phyloP scores from a whole-genome alignment of 2,113 vertebrate genomes.

The Ornithorhynchus anatinus region DNA sequence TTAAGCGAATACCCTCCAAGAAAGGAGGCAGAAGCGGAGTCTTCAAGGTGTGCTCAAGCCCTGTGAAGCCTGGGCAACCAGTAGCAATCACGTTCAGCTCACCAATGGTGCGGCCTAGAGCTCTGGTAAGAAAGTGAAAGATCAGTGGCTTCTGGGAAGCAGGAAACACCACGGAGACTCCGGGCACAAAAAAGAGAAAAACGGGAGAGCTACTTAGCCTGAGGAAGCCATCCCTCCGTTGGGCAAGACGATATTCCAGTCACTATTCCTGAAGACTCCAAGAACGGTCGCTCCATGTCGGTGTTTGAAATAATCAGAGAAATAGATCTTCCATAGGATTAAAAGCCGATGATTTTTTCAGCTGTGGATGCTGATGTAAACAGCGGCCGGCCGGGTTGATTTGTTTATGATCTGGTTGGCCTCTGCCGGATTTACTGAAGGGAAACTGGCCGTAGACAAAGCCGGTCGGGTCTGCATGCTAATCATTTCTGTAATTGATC shows the following conservation, averaged over 20 bases:
- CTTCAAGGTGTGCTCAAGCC: background rate
- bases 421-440: conserved; percentile 15
- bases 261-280: too few relatives aligned
- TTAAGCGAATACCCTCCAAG: background rate
- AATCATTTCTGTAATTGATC: conserved; percentile 75
- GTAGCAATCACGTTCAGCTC: background rate
- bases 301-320: conserved; percentile 31
- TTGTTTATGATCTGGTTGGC: conserved; percentile 48
- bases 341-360: conserved; percentile 46
- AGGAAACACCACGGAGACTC: background rate
- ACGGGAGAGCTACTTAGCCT: background rate
- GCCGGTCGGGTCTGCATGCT: conserved; percentile 55
- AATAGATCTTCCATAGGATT: conserved; percentile 46
- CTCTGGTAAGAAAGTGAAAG: background rate
- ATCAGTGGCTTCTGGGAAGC: background rate
- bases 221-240: background rate
- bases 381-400: conserved; percentile 24
- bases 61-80: background rate
- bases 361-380: conserved; percentile 42
- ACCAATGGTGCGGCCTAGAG: background rate
- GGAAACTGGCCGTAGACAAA: conserved; percentile 25
- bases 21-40: background rate
- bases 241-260: background rate
- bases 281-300: too few relatives aligned
- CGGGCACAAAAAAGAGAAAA: background rate